Base-by-base conservation (phyloP, 2,888 invertebrate species). In the Troglohyphantes excavatus region DNA sequence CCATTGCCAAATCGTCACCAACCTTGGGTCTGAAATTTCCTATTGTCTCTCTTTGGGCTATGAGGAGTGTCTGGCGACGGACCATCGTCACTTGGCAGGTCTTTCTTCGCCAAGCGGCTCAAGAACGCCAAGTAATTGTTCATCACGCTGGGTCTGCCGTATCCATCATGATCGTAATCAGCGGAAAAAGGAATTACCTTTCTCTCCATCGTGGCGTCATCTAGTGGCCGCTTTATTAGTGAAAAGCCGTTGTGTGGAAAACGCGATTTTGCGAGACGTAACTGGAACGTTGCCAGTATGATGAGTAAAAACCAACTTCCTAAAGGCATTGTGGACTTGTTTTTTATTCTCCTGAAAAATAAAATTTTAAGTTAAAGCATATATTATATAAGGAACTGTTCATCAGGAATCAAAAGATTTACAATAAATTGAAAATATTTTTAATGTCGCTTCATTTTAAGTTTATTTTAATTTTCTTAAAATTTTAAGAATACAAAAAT, bases 11-110 rank as follows among this genome's bases (percentile, higher is more conserved):
- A 21, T 70, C 43, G 76, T 2, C 89, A 63, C 89, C 89, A 90
- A 46, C 89, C 89, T 72, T 90, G 89, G 1, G 89, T 90, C 29
- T 90, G 89, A 63, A 90, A 90, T 11, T 90, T 90, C 17, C 83
- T 63, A 26, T 90, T 90, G 78, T 90, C 89, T 53, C 89, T 76
- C 21, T 90, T 90, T 0, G 89, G 89, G 33, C 78, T 84, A 53
- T 63, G 76, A 7, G 61, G 33, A 2, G 68, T 75, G 1, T 68
- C 26, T 2, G 59, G 63, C 3, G 65, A 53, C 2, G 65, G 59
- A 5, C n/a, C 26, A 7, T 72, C 63, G 7, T 70, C 63, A 5
- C 13, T 27, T 1, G 68, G 11, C 2, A 65, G 2, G 19, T 83
- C 70, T 29, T 90, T 90, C 39, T 90, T 90, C 7, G 78, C 70